Evolutionary conservation across 1,140 invertebrate genomes (phyloP).

Genomic region (Spodoptera litura): DNA sequence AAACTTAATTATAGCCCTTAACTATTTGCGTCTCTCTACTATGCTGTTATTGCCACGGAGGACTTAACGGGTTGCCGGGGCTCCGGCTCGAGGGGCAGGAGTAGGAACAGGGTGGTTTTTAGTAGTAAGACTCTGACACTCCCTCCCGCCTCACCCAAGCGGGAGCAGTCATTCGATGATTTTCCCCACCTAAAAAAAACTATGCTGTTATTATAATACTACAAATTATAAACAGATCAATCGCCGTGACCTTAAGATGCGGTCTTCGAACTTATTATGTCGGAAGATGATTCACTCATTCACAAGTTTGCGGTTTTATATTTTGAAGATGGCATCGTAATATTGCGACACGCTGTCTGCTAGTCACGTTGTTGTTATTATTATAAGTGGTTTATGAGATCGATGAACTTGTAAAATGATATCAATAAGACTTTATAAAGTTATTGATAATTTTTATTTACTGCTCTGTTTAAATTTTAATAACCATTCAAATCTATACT

Average conservation of each 20-base stretch:
- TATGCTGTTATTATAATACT: background rate
- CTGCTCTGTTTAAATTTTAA: too few relatives aligned
- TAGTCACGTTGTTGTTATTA: background rate
- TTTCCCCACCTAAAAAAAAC: too few relatives aligned
- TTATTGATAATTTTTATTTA: too few relatives aligned
- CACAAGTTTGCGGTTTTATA: conserved; percentile 4
- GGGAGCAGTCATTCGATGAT: too few relatives aligned
- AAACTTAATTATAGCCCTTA: too few relatives aligned
- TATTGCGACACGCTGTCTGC: conserved; percentile 23
- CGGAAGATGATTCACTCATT: conserved; percentile 52
- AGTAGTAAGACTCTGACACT: too few relatives aligned
- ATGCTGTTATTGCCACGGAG: background rate
- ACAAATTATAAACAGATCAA: background rate
- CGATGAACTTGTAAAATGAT: background rate
- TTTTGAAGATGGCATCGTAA: conserved; percentile 25
- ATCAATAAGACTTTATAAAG: too few relatives aligned
- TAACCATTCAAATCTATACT: too few relatives aligned
- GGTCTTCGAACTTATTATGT: conserved; percentile 42
- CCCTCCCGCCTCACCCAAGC: too few relatives aligned
- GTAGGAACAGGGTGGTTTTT: too few relatives aligned
- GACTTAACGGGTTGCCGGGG: too few relatives aligned
- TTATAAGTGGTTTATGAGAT: conserved; percentile 17
- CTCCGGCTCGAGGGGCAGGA: too few relatives aligned
- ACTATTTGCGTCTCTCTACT: background rate
- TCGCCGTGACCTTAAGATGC: conserved; percentile 45